Conservation (phyloP, 23 tunicate genomes). For the Clavelina lepadiformis region DNA sequence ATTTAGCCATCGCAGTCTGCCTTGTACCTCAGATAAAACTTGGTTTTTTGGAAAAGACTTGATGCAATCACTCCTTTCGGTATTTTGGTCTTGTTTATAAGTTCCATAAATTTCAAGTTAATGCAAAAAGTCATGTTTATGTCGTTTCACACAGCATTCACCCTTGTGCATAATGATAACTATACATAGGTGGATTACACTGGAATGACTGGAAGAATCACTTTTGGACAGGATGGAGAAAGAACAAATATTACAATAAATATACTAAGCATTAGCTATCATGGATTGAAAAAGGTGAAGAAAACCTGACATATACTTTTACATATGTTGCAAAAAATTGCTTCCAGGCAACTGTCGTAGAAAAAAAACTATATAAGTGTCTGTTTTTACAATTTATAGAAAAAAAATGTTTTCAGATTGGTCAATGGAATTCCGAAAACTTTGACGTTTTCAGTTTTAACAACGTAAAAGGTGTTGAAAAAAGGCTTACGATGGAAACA, state of each 20-base stretch:
- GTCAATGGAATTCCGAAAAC: slow-evolving; percentile 5
- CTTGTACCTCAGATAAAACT: slow-evolving; percentile 14
- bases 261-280: slow-evolving; percentile 22
- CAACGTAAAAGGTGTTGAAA: background rate
- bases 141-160: too few relatives aligned
- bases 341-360: background rate
- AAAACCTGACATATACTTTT: background rate
- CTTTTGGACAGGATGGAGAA: slow-evolving; percentile 17
- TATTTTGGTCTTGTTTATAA: slow-evolving; percentile 2
- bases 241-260: slow-evolving; percentile 10
- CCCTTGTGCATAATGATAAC: too few relatives aligned
- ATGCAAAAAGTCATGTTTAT: too few relatives aligned
- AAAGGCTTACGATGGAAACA: background rate
- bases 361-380: background rate
- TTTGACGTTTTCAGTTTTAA: background rate
- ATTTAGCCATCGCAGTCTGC: slow-evolving; percentile 49
- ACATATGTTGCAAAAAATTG: background rate
- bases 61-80: slow-evolving; percentile 1
- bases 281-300: slow-evolving; percentile 29
- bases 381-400: background rate
- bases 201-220: slow-evolving; percentile 27
- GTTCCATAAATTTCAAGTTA: background rate
- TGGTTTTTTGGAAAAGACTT: slow-evolving; percentile 34
- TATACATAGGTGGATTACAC: too few relatives aligned
- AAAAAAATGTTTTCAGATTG: slow-evolving; percentile 6